These are phyloP conservation scores for Hemichromis elongatus DNA, from an alignment of 2,113 vertebrate genomes.

Conservation along the genomic window DNA sequence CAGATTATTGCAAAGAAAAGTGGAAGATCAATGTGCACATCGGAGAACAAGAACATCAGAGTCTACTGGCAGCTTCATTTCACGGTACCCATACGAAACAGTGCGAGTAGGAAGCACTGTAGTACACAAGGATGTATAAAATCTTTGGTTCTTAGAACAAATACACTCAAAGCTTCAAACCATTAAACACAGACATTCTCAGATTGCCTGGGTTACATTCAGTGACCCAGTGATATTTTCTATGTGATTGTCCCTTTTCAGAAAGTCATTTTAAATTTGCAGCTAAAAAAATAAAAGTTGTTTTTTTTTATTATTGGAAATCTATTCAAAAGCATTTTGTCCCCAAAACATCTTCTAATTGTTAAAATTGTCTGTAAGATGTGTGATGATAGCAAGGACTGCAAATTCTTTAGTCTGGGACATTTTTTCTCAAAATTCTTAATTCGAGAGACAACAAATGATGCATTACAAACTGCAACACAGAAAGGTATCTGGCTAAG, in stretches of 20 bases:
- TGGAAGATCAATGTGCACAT: not conserved
- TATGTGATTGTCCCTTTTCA: not conserved
- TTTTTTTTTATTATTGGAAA: not conserved
- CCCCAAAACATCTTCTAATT: not conserved
- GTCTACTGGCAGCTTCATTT: not conserved
- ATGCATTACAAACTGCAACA: not conserved
- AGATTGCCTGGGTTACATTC: too few relatives aligned
- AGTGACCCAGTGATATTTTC: not conserved
- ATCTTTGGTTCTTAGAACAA: not conserved
- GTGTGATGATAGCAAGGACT: not conserved
- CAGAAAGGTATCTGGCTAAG: not conserved
- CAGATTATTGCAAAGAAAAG: not conserved
- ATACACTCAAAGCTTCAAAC: not conserved
- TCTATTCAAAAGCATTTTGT: not conserved
- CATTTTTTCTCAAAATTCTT: not conserved
- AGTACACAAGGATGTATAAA: not conserved
- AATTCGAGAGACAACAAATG: not conserved
- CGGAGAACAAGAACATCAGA: not conserved
- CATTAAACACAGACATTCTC: not conserved
- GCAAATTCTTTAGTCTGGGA: not conserved
- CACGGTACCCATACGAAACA: not conserved
- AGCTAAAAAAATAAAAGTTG: not conserved
- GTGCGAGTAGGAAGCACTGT: not conserved
- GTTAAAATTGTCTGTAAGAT: not conserved
- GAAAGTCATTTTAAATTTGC: not conserved